A percentile compares a stretch with the other conserved stretches of the same genome.
phyloP scores from a whole-genome alignment of 2,113 vertebrate genomes.

The Lasiurus cinereus region DNA sequence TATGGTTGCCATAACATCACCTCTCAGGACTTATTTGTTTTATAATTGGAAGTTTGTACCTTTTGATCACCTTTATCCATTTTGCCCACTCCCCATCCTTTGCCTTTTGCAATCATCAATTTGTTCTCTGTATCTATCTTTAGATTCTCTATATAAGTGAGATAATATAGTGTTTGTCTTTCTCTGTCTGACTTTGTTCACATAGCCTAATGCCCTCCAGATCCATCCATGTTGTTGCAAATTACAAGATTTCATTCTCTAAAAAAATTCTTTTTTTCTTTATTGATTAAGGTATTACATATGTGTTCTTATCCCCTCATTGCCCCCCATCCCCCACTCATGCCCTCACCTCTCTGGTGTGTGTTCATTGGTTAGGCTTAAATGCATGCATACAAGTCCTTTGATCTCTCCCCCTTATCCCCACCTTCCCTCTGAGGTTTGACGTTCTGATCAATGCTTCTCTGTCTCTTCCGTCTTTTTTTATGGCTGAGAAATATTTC shows the following conservation, averaged over 20 bases:
- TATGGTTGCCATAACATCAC: neutral
- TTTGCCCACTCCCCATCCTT: neutral
- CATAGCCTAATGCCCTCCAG: neutral
- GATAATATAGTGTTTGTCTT: neutral
- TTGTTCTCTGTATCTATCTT: neutral
- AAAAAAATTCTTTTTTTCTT: no score
- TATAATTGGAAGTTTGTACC: neutral
- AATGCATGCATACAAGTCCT: no score
- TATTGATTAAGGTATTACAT: no score
- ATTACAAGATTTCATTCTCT: neutral
- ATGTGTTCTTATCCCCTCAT: no score
- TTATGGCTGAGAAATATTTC: neutral
- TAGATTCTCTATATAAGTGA: neutral
- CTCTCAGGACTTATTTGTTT: neutral
- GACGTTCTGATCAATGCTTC: no score
- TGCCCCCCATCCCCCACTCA: no score
- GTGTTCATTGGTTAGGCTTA: no score
- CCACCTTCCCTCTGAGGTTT: no score
- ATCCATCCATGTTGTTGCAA: neutral
- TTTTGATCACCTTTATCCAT: neutral
- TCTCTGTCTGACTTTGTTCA: neutral
- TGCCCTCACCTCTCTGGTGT: no score
- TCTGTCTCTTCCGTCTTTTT: neutral
- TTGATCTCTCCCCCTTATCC: no score
- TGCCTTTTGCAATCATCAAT: neutral